Conservation (phyloP, 2,113 vertebrate genomes). For the Holacanthus passer region DNA sequence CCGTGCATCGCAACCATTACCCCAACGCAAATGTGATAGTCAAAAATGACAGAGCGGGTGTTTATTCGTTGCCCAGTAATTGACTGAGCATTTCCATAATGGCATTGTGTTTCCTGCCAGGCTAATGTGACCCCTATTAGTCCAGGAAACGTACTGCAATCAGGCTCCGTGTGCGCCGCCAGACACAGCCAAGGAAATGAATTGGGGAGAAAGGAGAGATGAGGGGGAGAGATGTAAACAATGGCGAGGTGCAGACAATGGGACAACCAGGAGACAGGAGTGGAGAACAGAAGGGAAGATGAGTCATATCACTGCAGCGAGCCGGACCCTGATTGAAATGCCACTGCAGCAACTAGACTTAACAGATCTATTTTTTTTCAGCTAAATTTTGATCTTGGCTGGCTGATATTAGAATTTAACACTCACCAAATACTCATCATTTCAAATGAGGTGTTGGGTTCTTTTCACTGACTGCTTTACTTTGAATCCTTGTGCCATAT, state of each 20-base stretch:
- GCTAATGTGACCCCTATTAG: conserved; percentile 79
- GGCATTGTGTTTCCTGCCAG: conserved; percentile 72
- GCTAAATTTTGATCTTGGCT: conserved; percentile 22
- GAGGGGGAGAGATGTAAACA: conserved; percentile 61
- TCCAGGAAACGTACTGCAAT: conserved; percentile 64
- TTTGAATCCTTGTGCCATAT: neutral
- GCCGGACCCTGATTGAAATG: conserved; percentile 68
- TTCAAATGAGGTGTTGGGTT: neutral
- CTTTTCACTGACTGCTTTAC: neutral
- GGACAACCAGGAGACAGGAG: conserved; percentile 53
- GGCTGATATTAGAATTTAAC: conserved; percentile 3
- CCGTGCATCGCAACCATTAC: conserved; percentile 33
- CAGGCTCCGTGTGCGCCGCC: conserved; percentile 34
- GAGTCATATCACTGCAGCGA: conserved; percentile 82
- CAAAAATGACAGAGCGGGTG: conserved; percentile 62
- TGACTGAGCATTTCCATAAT: conserved; percentile 77
- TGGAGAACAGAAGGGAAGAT: conserved; percentile 67
- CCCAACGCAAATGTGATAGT: conserved; percentile 53
- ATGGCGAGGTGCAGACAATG: conserved; percentile 64
- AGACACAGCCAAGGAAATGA: conserved; percentile 53
- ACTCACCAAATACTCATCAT: neutral
- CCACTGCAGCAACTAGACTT: conserved; percentile 57
- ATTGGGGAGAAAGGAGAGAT: conserved; percentile 42
- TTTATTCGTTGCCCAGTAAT: conserved; percentile 72
- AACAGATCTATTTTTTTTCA: neutral